Percentiles rank a stretch among this genome's conserved stretches.
phyloP scores from a whole-genome alignment of 2,113 vertebrate species.

The Phylloscopus trochiloides region DNA sequence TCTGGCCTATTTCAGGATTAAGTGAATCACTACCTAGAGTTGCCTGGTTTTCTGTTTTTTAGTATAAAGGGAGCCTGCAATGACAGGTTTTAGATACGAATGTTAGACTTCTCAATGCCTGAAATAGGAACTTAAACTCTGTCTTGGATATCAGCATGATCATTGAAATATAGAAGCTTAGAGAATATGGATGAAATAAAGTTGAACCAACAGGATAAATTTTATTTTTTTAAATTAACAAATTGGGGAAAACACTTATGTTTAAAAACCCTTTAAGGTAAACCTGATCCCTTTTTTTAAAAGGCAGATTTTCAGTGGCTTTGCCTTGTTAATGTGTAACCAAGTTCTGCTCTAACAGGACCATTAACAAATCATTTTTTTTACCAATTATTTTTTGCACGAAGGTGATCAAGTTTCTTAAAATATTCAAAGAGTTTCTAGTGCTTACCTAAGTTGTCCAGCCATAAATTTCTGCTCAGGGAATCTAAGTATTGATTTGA shows the following conservation, averaged over 20 bases:
- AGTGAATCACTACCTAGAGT: not conserved
- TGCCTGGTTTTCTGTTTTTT: not conserved
- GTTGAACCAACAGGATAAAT: not conserved
- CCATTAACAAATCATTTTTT: not conserved
- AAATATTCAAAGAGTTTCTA: not conserved
- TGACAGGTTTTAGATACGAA: not conserved
- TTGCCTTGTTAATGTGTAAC: not conserved
- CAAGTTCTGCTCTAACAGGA: not conserved
- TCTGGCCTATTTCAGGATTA: not conserved
- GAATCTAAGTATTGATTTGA: not conserved
- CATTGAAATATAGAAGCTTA: not conserved
- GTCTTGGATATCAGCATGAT: not conserved
- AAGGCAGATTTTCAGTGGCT: not conserved
- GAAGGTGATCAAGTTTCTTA: not conserved
- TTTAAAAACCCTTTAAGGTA: not conserved
- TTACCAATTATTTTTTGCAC: not conserved
- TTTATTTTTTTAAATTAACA: not conserved
- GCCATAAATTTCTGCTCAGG: not conserved
- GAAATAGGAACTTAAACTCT: not conserved
- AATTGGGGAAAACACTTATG: not conserved
- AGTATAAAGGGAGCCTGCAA: not conserved
- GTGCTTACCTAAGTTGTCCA: not conserved
- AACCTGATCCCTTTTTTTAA: not conserved
- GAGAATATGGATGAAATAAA: not conserved
- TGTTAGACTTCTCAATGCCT: not conserved